Evolutionary conservation across 2,797 vertebrate species (phyloP).

Genomic region (Poeciliopsis gracilis): DNA sequence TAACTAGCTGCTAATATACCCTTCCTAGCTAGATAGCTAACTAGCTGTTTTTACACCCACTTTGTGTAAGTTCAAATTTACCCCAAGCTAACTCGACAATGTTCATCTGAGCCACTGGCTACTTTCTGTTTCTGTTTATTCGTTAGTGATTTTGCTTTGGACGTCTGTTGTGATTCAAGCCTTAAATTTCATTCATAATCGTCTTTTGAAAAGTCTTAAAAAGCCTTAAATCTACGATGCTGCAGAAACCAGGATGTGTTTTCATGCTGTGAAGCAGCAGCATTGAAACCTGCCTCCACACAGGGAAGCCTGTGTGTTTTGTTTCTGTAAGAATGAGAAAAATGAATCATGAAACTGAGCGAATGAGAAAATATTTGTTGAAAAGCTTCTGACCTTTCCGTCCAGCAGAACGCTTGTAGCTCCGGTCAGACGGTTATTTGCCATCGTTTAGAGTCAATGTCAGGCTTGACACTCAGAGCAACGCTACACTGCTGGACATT

Average conservation of each 20-base stretch:
- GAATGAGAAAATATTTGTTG: conserved; percentile 1
- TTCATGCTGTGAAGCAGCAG: background rate
- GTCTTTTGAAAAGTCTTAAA: too few relatives aligned
- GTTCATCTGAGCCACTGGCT: too few relatives aligned
- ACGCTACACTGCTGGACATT: background rate
- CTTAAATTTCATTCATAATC: too few relatives aligned
- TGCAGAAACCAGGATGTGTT: background rate
- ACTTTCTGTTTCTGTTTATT: too few relatives aligned
- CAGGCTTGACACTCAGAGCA: background rate
- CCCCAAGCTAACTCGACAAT: too few relatives aligned
- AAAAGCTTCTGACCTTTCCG: background rate
- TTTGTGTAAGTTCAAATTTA: too few relatives aligned
- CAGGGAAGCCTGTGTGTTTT: background rate
- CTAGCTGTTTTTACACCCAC: too few relatives aligned
- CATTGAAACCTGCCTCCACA: background rate
- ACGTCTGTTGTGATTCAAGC: too few relatives aligned
- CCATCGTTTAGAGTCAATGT: background rate
- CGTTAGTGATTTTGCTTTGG: too few relatives aligned
- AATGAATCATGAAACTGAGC: background rate
- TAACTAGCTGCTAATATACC: too few relatives aligned
- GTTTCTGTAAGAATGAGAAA: background rate
- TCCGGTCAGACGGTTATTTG: background rate
- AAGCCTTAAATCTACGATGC: too few relatives aligned
- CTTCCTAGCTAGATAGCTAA: too few relatives aligned
- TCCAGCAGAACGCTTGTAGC: background rate